phyloP scores from a whole-genome alignment of 2,797 vertebrate species.

The Xerus rutilus region DNA sequence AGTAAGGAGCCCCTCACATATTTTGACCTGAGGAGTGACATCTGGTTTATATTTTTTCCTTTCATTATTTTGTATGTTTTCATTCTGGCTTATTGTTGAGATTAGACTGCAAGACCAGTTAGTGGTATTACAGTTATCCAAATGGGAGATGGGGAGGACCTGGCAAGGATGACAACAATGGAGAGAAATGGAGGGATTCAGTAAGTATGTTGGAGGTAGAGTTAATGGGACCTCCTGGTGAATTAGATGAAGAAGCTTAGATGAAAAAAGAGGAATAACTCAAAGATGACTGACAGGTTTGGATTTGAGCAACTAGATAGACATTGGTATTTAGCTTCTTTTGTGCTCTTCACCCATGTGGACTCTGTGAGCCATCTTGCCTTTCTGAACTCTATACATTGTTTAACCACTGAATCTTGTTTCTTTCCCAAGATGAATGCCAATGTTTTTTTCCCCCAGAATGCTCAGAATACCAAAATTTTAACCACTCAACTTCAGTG shows the following conservation, averaged over 20 bases:
- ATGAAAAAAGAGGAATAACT: neutral
- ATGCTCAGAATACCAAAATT: constrained; percentile 2
- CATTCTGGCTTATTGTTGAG: neutral
- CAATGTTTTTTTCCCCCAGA: neutral
- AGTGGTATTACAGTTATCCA: neutral
- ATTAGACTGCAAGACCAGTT: neutral
- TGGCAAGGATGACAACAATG: neutral
- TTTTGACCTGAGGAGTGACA: neutral
- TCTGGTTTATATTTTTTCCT: neutral
- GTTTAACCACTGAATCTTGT: neutral
- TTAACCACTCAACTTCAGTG: neutral
- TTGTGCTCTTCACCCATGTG: neutral
- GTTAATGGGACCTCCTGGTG: neutral
- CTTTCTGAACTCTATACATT: neutral
- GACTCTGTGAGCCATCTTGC: neutral
- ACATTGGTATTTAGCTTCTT: neutral
- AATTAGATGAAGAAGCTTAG: neutral
- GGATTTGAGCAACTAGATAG: neutral
- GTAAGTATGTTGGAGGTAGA: neutral
- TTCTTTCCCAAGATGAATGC: neutral
- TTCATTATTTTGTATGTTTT: too few relatives aligned
- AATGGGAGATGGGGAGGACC: neutral
- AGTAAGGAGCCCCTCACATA: constrained; percentile 9
- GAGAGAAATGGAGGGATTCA: neutral
- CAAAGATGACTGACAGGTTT: neutral